A percentile compares a stretch with the other conserved stretches of the same genome.
phyloP scores from a whole-genome alignment of 2,797 vertebrate genomes.

The Hippopotamyrus pictus region DNA sequence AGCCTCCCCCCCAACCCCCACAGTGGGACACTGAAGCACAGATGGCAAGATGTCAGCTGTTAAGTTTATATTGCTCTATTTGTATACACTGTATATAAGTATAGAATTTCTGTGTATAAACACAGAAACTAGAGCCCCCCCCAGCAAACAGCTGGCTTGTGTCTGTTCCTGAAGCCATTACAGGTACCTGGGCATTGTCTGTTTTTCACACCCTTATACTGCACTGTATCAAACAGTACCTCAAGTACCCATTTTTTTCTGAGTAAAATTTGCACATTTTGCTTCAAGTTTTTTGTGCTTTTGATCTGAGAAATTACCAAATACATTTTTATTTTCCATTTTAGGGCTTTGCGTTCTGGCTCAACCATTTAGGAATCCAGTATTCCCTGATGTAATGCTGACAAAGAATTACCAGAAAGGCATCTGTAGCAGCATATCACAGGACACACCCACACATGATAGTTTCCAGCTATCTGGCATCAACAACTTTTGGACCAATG shows the following conservation, averaged over 20 bases:
- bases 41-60: background rate
- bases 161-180: background rate
- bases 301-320: background rate
- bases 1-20: background rate
- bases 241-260: background rate
- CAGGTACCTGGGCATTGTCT: background rate
- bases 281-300: background rate
- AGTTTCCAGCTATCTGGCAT: background rate
- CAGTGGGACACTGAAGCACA: background rate
- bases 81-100: background rate
- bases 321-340: background rate
- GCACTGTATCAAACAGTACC: background rate
- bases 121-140: background rate
- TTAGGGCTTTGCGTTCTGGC: background rate
- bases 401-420: background rate
- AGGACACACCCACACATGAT: constrained; percentile 1
- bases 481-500: background rate
- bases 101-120: background rate
- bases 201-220: background rate
- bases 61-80: background rate
- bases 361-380: background rate
- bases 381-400: background rate
- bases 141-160: background rate
- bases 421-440: background rate
- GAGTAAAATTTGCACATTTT: background rate